Evolutionary conservation across 2,113 vertebrate species (phyloP).

Genomic region (Pyxicephalus adspersus): DNA sequence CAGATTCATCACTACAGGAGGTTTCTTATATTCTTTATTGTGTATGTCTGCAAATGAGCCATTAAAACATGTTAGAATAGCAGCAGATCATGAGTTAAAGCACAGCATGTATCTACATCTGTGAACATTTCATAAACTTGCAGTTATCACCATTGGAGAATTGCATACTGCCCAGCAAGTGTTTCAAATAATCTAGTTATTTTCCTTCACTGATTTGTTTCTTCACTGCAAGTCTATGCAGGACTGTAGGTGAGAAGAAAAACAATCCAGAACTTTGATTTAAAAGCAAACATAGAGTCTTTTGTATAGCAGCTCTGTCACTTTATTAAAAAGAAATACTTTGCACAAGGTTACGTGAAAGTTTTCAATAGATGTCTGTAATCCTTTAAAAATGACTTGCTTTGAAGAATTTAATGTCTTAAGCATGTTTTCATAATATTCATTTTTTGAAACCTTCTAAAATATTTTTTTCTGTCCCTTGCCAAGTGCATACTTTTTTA

Average conservation of each 20-base stretch:
- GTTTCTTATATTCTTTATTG: too few species aligned
- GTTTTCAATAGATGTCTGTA: not conserved
- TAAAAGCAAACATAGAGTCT: not conserved
- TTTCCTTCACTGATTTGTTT: not conserved
- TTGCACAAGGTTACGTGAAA: not conserved
- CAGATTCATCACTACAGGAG: too few species aligned
- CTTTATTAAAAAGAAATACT: slow-evolving; percentile 36
- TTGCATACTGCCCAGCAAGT: too few species aligned
- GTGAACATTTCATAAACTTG: too few species aligned
- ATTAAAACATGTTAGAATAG: too few species aligned
- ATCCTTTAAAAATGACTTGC: slow-evolving; percentile 3
- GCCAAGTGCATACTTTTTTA: not conserved
- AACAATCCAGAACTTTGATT: slow-evolving; percentile 25
- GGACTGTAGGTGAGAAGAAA: slow-evolving; percentile 22
- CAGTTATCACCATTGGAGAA: too few species aligned
- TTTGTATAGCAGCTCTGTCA: slow-evolving; percentile 29
- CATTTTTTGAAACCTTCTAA: not conserved
- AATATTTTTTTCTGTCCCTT: not conserved
- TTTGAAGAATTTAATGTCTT: slow-evolving; percentile 8
- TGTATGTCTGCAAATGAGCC: too few species aligned
- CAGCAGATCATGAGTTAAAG: too few species aligned
- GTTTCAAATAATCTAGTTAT: slow-evolving; percentile 3
- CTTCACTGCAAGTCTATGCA: slow-evolving; percentile 14
- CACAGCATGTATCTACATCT: too few species aligned
- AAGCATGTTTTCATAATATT: not conserved